These are phyloP conservation scores for cattle (Bos taurus) DNA, from an alignment of 2,113 vertebrate species.

Conservation along the genomic window DNA sequence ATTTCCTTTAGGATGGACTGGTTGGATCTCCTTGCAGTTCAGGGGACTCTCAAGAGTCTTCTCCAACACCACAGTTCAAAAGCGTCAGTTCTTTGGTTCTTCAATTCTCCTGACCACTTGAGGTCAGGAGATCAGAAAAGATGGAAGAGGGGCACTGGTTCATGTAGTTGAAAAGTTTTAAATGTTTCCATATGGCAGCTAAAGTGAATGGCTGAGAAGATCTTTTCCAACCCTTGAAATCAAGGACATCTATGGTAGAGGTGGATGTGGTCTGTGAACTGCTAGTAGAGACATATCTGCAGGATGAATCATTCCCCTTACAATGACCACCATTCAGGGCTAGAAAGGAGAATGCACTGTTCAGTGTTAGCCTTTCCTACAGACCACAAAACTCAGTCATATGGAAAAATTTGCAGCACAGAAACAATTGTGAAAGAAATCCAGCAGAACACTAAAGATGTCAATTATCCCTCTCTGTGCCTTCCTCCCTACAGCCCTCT, in stretches of 20 bases:
- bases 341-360: not conserved
- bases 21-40: not conserved
- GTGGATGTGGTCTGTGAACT: not conserved
- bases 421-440: not conserved
- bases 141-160: not conserved
- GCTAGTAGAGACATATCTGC: not conserved
- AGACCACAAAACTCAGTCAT: not conserved
- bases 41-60: not conserved
- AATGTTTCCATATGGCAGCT: not conserved
- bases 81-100: not conserved
- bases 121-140: not conserved
- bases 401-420: not conserved
- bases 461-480: too few species aligned
- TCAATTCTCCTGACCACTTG: not conserved
- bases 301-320: not conserved
- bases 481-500: not conserved
- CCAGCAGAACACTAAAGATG: too few species aligned
- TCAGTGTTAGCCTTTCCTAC: not conserved
- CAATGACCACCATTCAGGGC: not conserved
- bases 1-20: not conserved
- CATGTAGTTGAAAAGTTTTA: not conserved
- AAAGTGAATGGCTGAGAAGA: not conserved
- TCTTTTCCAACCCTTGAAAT: not conserved
- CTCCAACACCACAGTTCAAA: not conserved
- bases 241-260: not conserved